These are phyloP conservation scores for Machimus atricapillus DNA, from an alignment of 2,888 invertebrate species.

Conservation along the genomic window DNA sequence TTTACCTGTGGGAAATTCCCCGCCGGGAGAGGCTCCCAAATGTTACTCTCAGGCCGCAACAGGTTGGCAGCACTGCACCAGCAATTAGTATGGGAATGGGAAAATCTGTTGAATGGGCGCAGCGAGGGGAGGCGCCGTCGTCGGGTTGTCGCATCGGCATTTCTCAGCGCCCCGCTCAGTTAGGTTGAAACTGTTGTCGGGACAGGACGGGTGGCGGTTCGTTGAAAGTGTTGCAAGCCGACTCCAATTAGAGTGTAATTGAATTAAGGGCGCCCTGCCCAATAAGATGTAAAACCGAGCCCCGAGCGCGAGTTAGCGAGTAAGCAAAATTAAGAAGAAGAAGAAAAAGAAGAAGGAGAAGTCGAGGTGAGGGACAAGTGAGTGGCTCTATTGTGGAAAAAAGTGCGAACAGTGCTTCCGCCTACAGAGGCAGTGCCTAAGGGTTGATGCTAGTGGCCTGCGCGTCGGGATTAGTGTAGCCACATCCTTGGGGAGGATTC, in stretches of 20 bases:
- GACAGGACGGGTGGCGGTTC: slow-evolving; percentile 44
- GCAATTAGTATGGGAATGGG: background rate
- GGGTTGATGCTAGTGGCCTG: background rate
- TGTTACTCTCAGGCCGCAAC: background rate
- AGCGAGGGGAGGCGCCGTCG: background rate
- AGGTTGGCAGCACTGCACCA: slow-evolving; percentile 1
- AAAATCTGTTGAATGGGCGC: slow-evolving; percentile 6
- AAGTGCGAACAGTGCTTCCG: slow-evolving; percentile 2
- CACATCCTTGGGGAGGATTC: background rate
- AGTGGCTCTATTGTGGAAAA: background rate
- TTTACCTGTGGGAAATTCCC: background rate
- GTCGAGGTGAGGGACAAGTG: background rate
- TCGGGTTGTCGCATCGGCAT: slow-evolving; percentile 6
- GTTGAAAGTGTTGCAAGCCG: slow-evolving; percentile 30
- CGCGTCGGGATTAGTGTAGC: background rate
- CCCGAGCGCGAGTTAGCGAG: background rate
- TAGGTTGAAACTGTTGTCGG: slow-evolving; percentile 43
- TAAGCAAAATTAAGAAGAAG: background rate
- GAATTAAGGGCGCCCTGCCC: slow-evolving; percentile 1
- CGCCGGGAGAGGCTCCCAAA: background rate
- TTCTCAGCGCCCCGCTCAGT: slow-evolving; percentile 28
- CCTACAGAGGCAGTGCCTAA: background rate
- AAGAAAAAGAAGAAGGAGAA: background rate
- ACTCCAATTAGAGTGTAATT: slow-evolving; percentile 30
- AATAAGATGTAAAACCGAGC: slow-evolving; percentile 1